Evolutionary conservation across 37 sponge, comb jelly and placozoan genomes (phyloP).

Genomic region (Ephydatia muelleri): DNA sequence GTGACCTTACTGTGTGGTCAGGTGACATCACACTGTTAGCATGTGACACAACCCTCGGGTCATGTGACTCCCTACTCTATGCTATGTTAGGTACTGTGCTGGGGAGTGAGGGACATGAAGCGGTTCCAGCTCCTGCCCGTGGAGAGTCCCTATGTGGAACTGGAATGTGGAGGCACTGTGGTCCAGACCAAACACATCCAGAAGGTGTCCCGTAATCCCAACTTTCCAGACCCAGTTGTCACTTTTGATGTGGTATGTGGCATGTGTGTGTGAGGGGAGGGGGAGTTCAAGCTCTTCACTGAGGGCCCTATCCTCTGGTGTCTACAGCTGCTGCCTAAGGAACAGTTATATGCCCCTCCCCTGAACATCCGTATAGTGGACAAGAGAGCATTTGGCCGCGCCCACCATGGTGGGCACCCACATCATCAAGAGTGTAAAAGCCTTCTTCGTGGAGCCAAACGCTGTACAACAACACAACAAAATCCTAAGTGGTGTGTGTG

Average conservation of each 20-base stretch:
- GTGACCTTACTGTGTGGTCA: background rate
- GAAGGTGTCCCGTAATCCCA: constrained; percentile 85
- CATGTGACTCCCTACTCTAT: background rate
- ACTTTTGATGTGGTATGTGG: constrained; percentile 84
- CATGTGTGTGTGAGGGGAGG: background rate
- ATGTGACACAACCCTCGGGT: background rate
- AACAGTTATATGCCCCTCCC: constrained; percentile 95
- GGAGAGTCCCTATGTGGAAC: constrained; percentile 83
- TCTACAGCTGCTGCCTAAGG: constrained; percentile 86
- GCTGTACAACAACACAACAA: background rate
- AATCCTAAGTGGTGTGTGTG: background rate
- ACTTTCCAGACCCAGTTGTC: constrained; percentile 90
- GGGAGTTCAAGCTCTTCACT: no score
- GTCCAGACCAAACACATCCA: constrained; percentile 78
- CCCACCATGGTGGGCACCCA: constrained; percentile 93
- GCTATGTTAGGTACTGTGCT: constrained; percentile 78
- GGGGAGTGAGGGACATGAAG: constrained; percentile 99
- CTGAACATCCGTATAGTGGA: constrained; percentile 93
- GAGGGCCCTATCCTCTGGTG: no score
- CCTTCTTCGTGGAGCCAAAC: constrained; percentile 64
- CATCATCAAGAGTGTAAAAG: constrained; percentile 78
- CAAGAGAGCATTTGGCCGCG: constrained; percentile 92
- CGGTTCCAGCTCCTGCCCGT: constrained; percentile 87
- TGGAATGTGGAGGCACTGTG: constrained; percentile 90
- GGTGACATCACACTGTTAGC: background rate